These are phyloP conservation scores for Amphipyra berbera DNA, from an alignment of 2,888 invertebrate species.

Conservation along the genomic window DNA sequence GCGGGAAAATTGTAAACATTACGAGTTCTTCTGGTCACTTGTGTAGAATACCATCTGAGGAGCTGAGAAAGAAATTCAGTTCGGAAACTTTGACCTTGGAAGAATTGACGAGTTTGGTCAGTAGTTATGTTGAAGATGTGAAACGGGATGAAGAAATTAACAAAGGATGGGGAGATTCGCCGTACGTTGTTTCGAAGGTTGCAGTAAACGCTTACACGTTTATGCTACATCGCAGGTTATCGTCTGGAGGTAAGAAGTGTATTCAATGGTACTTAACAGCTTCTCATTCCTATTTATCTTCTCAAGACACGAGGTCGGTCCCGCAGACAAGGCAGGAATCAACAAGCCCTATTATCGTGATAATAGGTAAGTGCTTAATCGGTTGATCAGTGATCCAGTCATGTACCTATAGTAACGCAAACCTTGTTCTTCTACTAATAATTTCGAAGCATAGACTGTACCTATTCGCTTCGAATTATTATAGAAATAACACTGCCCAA, in stretches of 20 bases:
- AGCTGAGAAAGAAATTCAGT: constrained; percentile 84
- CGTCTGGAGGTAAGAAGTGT: constrained; percentile 68
- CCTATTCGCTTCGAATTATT: too few species aligned
- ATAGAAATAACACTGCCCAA: too few species aligned
- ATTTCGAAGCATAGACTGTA: too few species aligned
- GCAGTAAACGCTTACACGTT: constrained; percentile 92
- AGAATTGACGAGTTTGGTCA: constrained; percentile 89
- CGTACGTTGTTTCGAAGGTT: constrained; percentile 94
- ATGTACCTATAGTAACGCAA: too few species aligned
- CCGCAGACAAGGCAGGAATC: too few species aligned
- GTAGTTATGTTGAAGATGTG: constrained; percentile 91
- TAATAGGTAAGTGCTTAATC: too few species aligned
- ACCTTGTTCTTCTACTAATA: too few species aligned
- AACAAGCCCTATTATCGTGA: too few species aligned
- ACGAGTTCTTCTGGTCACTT: constrained; percentile 93
- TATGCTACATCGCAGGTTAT: constrained; percentile 90
- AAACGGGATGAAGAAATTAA: constrained; percentile 66
- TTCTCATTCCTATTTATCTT: too few species aligned
- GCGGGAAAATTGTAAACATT: constrained; percentile 93
- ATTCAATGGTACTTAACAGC: too few species aligned
- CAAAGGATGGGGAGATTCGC: constrained; percentile 90
- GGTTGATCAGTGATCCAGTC: too few species aligned
- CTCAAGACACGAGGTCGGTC: too few species aligned
- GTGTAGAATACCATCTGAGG: constrained; percentile 89
- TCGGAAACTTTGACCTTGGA: constrained; percentile 86